These are phyloP conservation scores for Tolypeutes matacus DNA, from an alignment of 2,797 vertebrate species.

Conservation along the genomic window DNA sequence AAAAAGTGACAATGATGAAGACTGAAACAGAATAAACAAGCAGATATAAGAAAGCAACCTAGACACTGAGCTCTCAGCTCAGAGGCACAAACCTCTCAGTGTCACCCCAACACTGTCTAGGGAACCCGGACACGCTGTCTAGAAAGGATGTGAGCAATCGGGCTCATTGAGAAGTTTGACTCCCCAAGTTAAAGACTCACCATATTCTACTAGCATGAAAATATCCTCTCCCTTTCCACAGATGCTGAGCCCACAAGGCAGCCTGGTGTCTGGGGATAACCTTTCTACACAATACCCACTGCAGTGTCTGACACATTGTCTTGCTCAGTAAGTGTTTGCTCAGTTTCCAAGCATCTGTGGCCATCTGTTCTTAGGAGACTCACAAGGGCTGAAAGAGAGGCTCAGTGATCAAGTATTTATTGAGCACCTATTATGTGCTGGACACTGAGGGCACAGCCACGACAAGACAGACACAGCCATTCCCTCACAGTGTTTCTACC, in stretches of 20 bases:
- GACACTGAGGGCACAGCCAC: background rate
- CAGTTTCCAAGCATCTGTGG: background rate
- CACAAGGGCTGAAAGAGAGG: background rate
- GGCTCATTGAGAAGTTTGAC: background rate
- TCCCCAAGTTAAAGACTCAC: background rate
- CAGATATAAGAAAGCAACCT: conserved; percentile 38
- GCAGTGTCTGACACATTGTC: background rate
- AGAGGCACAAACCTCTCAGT: background rate
- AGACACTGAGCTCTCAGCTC: conserved; percentile 39
- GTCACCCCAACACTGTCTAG: background rate
- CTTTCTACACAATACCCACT: background rate
- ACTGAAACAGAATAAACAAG: conserved; percentile 48
- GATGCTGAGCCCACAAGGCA: background rate
- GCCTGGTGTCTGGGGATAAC: background rate
- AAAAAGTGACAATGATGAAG: background rate
- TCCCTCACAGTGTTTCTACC: background rate
- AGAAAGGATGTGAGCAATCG: background rate
- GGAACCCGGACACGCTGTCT: background rate
- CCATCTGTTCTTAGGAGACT: background rate
- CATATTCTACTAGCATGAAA: background rate
- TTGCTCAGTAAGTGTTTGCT: background rate
- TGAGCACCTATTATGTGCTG: conserved; percentile 42
- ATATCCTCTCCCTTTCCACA: background rate
- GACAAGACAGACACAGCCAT: background rate
- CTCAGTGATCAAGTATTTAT: background rate